Evolutionary conservation across 1,140 invertebrate species (phyloP).

Genomic region (Calliphora vicina): DNA sequence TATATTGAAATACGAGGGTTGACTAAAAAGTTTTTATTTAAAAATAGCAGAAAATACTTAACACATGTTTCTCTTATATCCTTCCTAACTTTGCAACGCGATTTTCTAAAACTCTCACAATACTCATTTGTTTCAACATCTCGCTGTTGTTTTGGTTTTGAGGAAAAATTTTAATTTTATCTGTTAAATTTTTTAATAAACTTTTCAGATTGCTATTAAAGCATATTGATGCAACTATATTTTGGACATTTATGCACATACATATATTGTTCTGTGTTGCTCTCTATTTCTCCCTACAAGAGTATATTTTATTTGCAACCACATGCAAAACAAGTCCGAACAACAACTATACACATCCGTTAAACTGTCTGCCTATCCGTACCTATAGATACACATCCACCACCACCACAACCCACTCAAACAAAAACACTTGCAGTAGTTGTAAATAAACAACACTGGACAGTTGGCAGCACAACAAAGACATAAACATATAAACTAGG

Average conservation of each 20-base stretch:
- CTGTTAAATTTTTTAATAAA: no score
- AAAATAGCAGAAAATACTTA: no score
- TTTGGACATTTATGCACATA: neutral
- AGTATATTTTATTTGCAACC: slow-evolving; percentile 15
- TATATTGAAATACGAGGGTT: neutral
- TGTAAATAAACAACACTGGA: slow-evolving; percentile 27
- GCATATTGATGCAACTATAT: neutral
- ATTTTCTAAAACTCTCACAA: no score
- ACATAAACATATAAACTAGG: neutral
- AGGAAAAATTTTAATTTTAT: no score
- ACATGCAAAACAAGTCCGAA: slow-evolving; percentile 24
- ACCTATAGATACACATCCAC: slow-evolving; percentile 17
- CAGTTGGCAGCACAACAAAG: neutral
- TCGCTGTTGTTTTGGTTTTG: no score
- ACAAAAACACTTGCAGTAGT: neutral
- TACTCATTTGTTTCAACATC: no score
- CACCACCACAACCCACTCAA: no score
- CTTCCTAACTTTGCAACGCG: no score
- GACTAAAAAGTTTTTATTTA: no score
- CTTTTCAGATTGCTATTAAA: no score
- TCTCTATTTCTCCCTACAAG: neutral
- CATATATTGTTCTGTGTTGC: neutral
- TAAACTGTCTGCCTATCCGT: neutral
- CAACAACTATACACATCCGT: neutral
- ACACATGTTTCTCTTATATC: no score